Evolutionary conservation across 2,113 vertebrate species (phyloP).

Genomic region (Festucalex cinctus): DNA sequence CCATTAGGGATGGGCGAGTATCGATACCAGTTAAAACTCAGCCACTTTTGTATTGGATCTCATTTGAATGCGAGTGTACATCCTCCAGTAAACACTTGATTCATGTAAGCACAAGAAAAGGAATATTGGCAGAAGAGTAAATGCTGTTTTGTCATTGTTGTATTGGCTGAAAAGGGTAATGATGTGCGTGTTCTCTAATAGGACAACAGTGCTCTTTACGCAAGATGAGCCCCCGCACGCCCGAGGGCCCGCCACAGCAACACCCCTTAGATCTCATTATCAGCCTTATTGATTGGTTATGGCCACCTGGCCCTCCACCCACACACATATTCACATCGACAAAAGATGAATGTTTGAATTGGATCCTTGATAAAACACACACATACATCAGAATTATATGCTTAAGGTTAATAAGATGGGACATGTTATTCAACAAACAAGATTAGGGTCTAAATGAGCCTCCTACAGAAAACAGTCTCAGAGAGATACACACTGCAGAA

Average conservation of each 20-base stretch:
- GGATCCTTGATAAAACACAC: neutral
- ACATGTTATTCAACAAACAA: constrained; percentile 7
- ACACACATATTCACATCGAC: constrained; percentile 17
- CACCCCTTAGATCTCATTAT: constrained; percentile 75
- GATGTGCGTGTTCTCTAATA: constrained; percentile 47
- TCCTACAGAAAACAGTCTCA: neutral
- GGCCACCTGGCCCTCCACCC: constrained; percentile 54
- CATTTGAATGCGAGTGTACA: neutral
- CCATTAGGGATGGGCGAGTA: too few species aligned
- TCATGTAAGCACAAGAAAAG: constrained; percentile 13
- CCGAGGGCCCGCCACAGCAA: constrained; percentile 53
- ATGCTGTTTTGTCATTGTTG: constrained; percentile 29
- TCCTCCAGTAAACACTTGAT: constrained; percentile 5
- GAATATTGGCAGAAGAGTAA: constrained; percentile 17
- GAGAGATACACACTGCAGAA: neutral
- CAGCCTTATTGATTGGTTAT: constrained; percentile 72
- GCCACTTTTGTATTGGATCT: neutral
- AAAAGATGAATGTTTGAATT: neutral
- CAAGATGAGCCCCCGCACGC: constrained; percentile 46
- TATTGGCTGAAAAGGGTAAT: constrained; percentile 69
- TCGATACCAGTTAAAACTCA: too few species aligned
- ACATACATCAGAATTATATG: constrained; percentile 7
- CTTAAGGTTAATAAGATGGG: neutral
- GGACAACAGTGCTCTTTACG: constrained; percentile 59
- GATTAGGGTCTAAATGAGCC: constrained; percentile 1